Evolutionary conservation across 2,888 invertebrate genomes (phyloP).

Genomic region (Aquatica leii): DNA sequence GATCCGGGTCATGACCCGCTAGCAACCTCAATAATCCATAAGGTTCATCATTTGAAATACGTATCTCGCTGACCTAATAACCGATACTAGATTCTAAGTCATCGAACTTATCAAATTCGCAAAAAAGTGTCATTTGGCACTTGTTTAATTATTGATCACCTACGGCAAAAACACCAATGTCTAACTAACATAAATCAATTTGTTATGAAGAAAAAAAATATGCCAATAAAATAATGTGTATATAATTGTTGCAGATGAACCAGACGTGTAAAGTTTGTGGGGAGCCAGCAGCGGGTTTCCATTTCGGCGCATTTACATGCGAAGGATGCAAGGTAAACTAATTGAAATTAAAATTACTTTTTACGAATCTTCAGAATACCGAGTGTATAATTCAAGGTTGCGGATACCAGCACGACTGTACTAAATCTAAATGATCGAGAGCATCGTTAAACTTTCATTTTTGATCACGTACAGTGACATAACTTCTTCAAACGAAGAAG

Average conservation of each 20-base stretch:
- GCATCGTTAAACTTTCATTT: slow-evolving; percentile 34
- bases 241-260: slow-evolving; percentile 82
- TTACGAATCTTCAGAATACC: not conserved
- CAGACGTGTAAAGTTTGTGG: slow-evolving; percentile 96
- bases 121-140: slow-evolving; percentile 9
- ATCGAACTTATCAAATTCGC: slow-evolving; percentile 14
- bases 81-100: slow-evolving; percentile 28
- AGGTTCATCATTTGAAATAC: slow-evolving; percentile 50
- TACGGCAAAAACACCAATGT: not conserved
- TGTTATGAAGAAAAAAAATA: too few relatives aligned
- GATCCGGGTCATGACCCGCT: slow-evolving; percentile 49
- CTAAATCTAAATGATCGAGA: slow-evolving; percentile 26
- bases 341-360: not conserved
- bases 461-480: slow-evolving; percentile 34
- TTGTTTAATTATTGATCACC: slow-evolving; percentile 7
- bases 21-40: slow-evolving; percentile 52
- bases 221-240: not conserved
- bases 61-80: slow-evolving; percentile 47
- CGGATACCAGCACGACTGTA: slow-evolving; percentile 18
- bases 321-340: slow-evolving; percentile 93
- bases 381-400: slow-evolving; percentile 25
- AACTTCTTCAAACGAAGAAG: slow-evolving; percentile 20
- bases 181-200: too few relatives aligned
- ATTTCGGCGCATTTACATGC: slow-evolving; percentile 95
- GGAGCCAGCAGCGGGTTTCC: slow-evolving; percentile 94